Base-by-base conservation (phyloP, 1,140 invertebrate genomes). In the Drosophila bocki region DNA sequence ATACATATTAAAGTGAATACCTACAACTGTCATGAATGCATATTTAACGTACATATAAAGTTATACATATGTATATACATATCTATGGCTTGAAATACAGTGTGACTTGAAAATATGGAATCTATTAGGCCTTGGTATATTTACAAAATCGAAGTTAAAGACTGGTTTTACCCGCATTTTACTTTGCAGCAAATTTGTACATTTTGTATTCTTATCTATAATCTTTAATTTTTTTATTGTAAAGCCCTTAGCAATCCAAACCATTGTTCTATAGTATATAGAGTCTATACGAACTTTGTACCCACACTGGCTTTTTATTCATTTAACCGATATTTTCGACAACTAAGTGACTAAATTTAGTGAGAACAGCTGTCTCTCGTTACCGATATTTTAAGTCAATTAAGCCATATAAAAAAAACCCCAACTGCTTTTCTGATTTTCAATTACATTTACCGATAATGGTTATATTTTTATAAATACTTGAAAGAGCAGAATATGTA, bases 1-100 rank as follows among this genome's bases (percentile, higher is more conserved):
- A 51, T 26, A 50, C 29, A 48, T 33, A 47, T 13, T 56, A n/a
- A 70, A 41, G 45, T 13, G 44, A 58, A 72, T 41, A 58, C 65
- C 51, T 50, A 70, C 29, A 58, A 72, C 44, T 59, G 37, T 41
- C 41, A 56, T 29, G 32, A n/a, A 7, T 29, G 17, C 12, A 26
- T 39, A 11, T 56, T 15, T 0, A 59, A 29, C 3, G 17, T 32
- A 29, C 3, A 13, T 32, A 61, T 19, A 12, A 22, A 50, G 26
- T 29, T 12, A 19, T 37, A 26, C 3, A 9, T 1, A 2, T 22
- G 22, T 22, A 22, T 22, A 2, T 22, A 22, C 22, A n/a, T 29
- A 41, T 45, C 17, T 22, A 9, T 3, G 19, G 35, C n/a, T 22
- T 63, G 13, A 32, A 15, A 22, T 37, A 37, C 48, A 51, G 48